Evolutionary conservation across 2,113 vertebrate species (phyloP).

Genomic region (Xiphias gladius): DNA sequence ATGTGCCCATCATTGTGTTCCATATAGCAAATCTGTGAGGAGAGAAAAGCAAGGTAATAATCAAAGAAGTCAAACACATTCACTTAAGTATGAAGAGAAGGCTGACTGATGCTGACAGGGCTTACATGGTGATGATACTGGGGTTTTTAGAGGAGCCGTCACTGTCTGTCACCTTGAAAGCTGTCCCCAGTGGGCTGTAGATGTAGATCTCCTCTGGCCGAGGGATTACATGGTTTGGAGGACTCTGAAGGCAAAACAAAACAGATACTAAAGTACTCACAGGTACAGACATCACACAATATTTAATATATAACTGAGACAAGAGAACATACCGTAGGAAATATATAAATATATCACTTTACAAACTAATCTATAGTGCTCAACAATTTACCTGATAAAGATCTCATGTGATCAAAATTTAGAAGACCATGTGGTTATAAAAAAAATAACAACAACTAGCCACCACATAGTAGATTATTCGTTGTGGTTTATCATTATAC

Average conservation of each 20-base stretch:
- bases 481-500: too few relatives aligned
- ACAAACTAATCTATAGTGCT: too few relatives aligned
- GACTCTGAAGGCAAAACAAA: conserved; percentile 83
- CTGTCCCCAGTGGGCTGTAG: conserved; percentile 95
- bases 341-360: too few relatives aligned
- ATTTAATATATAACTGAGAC: too few relatives aligned
- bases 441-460: too few relatives aligned
- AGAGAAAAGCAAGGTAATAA: conserved; percentile 20
- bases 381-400: too few relatives aligned
- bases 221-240: conserved; percentile 96
- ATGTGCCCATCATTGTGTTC: conserved; percentile 99
- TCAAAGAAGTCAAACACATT: background rate
- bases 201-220: conserved; percentile 91
- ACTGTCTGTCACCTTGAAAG: conserved; percentile 89
- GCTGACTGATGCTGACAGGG: conserved; percentile 15
- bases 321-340: too few relatives aligned
- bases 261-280: background rate
- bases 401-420: too few relatives aligned
- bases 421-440: too few relatives aligned
- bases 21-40: conserved; percentile 95
- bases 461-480: too few relatives aligned
- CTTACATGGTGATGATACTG: conserved; percentile 97
- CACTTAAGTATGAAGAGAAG: background rate
- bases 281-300: background rate
- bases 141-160: conserved; percentile 90